Percentiles rank a stretch among this genome's conserved stretches.
phyloP scores from a whole-genome alignment of 2,797 vertebrate species.

The Amniataba percoides region DNA sequence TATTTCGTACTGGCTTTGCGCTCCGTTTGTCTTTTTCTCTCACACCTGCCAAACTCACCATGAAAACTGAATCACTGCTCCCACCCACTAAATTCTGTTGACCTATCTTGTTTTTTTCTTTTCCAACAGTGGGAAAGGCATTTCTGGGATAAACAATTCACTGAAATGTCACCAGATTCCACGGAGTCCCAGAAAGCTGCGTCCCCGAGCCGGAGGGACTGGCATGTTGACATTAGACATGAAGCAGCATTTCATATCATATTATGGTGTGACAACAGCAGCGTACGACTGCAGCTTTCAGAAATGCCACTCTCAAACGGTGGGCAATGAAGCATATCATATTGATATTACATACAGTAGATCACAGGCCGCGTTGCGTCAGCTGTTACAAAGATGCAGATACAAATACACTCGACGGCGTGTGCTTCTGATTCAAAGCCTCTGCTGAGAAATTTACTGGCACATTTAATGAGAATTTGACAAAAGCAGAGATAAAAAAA shows the following conservation, averaged over 20 bases:
- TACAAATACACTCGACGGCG: slow-evolving; percentile 28
- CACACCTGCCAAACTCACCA: slow-evolving; percentile 28
- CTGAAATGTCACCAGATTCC: slow-evolving; percentile 77
- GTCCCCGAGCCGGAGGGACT: slow-evolving; percentile 45
- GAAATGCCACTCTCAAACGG: slow-evolving; percentile 58
- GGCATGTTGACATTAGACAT: slow-evolving; percentile 68
- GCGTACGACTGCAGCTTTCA: slow-evolving; percentile 41
- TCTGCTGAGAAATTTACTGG: slow-evolving; percentile 27
- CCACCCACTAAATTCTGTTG: slow-evolving; percentile 56
- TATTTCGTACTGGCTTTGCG: slow-evolving; percentile 30
- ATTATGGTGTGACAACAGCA: slow-evolving; percentile 54
- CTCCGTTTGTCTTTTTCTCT: slow-evolving; percentile 34
- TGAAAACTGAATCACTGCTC: slow-evolving; percentile 53
- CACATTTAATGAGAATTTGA: slow-evolving; percentile 37
- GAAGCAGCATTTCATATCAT: slow-evolving; percentile 64
- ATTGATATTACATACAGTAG: slow-evolving; percentile 46
- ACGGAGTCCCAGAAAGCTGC: slow-evolving; percentile 49
- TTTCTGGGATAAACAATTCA: slow-evolving; percentile 72
- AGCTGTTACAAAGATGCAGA: slow-evolving; percentile 29
- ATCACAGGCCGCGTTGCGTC: slow-evolving; percentile 47
- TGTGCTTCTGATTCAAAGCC: slow-evolving; percentile 21
- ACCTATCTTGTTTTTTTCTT: slow-evolving; percentile 45
- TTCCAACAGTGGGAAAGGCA: slow-evolving; percentile 38
- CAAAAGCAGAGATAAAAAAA: neutral
- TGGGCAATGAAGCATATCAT: slow-evolving; percentile 42